Evolutionary conservation across 2,888 invertebrate species (phyloP), one percentile per base, ranked within the genome.

Genomic region (Sinelater perroti): DNA sequence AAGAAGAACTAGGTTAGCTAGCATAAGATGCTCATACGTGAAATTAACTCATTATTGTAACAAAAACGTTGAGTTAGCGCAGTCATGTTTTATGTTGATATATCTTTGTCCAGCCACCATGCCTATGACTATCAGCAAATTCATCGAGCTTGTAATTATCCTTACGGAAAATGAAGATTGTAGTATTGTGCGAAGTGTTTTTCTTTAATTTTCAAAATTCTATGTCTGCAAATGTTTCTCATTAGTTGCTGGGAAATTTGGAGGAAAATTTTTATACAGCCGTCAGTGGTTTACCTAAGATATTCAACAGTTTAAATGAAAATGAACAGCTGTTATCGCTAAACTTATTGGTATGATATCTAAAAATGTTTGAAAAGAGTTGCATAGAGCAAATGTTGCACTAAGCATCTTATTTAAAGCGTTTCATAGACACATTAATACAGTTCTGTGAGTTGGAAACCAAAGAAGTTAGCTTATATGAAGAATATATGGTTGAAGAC

Each of bases 91-190:
- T 30, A 74, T 83, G 44, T 70, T 91, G 26, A 72, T 88, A 1
- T 74, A 79, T 7, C 83, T 84, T 62, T 89, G 90, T 67, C 77
- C 80, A 38, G 74, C 74, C 56, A 86, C 88, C 59, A 83, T 90
- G 79, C 81, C 81, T 13, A 76, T 80, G 0, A 87, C 86, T 44
- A 78, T 86, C 38, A 77, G 83, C n/a, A 76, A 82, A 60, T 78
- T 87, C 4, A 75, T 91, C 2, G 90, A 91, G 74, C 83, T 87
- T 21, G 75, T 90, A 4, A 83, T 92, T 60, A 80, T 85, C 0
- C 75, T 91, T 18, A 83, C 87, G 0, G 86, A 88, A 71, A 91
- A 92, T 76, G 83, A 84, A 5, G 78, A 81, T 59, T 67, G 88
- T 79, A 56, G 18, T 31, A 20, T n/a, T n/a, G n/a, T n/a, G n/a